These are phyloP conservation scores for Sturnus vulgaris DNA, from an alignment of 2,113 vertebrate genomes.

Conservation along the genomic window DNA sequence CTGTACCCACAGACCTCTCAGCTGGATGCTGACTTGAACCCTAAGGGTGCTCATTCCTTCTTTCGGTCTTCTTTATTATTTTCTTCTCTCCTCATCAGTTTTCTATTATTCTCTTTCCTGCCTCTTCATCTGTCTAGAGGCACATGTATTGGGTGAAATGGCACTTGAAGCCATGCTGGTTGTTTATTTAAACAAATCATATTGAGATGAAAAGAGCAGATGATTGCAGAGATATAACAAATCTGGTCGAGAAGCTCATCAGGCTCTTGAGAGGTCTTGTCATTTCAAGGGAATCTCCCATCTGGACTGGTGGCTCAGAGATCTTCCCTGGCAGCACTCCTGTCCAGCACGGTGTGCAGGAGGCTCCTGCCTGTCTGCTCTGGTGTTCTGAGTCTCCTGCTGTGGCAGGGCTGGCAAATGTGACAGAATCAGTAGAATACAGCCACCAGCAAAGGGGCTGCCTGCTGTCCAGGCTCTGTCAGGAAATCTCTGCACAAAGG, in stretches of 20 bases:
- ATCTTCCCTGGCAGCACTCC: background rate
- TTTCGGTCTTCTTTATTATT: conserved; percentile 40
- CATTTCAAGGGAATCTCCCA: background rate
- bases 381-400: background rate
- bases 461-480: background rate
- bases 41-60: conserved; percentile 41
- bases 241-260: background rate
- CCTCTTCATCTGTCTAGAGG: conserved; percentile 42
- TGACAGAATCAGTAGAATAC: too few relatives aligned
- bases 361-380: background rate
- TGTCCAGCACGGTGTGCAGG: background rate
- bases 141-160: background rate
- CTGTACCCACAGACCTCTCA: conserved; percentile 33
- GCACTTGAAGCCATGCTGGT: conserved; percentile 38
- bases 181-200: conserved; percentile 61
- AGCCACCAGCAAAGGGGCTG: background rate
- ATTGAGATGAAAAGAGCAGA: conserved; percentile 5
- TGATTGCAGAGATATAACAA: background rate
- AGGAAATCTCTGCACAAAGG: background rate
- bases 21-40: conserved; percentile 32
- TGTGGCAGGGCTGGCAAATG: background rate
- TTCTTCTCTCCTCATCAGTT: conserved; percentile 33
- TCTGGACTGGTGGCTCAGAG: background rate
- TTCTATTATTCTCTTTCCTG: conserved; percentile 41
- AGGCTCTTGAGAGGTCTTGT: background rate